These are phyloP conservation scores for Yponomeuta plumbellus DNA, from an alignment of 2,888 invertebrate species.

Conservation along the genomic window DNA sequence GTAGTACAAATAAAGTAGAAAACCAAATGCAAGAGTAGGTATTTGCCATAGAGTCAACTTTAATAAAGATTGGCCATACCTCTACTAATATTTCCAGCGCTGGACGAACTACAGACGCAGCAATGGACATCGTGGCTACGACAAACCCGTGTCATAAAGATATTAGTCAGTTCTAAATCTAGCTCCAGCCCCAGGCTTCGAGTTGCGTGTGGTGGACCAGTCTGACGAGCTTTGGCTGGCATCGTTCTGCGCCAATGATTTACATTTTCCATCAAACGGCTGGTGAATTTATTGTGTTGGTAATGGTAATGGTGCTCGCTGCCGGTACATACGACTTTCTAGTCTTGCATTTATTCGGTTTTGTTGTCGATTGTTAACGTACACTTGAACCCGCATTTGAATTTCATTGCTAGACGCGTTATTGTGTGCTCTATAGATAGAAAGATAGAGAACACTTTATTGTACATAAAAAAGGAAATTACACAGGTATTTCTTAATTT, in stretches of 20 bases:
- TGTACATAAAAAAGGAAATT: no score
- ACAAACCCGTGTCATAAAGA: slow-evolving; percentile 5
- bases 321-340: slow-evolving; percentile 15
- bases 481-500: no score
- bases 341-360: not conserved
- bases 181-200: slow-evolving; percentile 55
- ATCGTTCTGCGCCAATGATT: slow-evolving; percentile 62
- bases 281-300: slow-evolving; percentile 15
- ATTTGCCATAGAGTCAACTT: no score
- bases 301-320: slow-evolving; percentile 18
- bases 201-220: slow-evolving; percentile 68
- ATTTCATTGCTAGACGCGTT: not conserved
- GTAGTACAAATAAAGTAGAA: no score
- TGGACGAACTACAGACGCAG: not conserved
- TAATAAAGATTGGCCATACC: no score
- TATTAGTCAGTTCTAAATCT: slow-evolving; percentile 22
- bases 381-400: not conserved
- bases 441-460: no score
- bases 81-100: no score
- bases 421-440: no score
- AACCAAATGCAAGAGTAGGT: no score
- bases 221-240: slow-evolving; percentile 57
- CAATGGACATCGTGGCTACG: not conserved
- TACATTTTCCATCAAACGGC: slow-evolving; percentile 59
- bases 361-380: not conserved